A percentile compares a stretch with the other conserved stretches of the same genome.
These are phyloP conservation scores for Drosophila tanythrix DNA, from an alignment of 2,888 invertebrate genomes.

Conservation along the genomic window DNA sequence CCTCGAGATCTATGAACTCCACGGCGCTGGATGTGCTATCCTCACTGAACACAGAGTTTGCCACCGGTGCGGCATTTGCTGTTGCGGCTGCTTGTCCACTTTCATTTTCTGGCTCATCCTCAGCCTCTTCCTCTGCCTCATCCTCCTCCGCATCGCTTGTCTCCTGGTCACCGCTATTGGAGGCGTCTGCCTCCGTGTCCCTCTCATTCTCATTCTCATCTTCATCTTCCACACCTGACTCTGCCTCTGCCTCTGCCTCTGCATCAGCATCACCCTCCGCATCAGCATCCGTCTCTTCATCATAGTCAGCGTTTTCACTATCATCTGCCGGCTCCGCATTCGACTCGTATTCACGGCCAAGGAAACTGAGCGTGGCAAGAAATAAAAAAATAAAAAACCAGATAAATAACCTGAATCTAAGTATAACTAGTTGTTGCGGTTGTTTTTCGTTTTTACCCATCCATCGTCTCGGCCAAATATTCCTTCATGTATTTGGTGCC, in stretches of 20 bases:
- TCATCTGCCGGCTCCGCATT: conserved; percentile 70
- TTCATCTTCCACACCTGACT: conserved; percentile 48
- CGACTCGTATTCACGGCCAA: conserved; percentile 82
- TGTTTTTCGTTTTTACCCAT: conserved; percentile 77
- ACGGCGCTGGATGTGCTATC: conserved; percentile 62
- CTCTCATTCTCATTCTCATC: conserved; percentile 16
- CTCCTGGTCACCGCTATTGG: conserved; percentile 79
- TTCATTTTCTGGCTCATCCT: conserved; percentile 55
- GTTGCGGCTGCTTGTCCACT: conserved; percentile 28
- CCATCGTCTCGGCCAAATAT: conserved; percentile 82
- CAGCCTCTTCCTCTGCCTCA: conserved; percentile 77
- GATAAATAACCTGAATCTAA: conserved; percentile 38
- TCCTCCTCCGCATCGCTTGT: conserved; percentile 81
- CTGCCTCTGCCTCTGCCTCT: conserved; percentile 84
- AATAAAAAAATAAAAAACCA: conserved; percentile 9
- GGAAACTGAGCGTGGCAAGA: conserved; percentile 67
- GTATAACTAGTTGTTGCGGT: conserved; percentile 12
- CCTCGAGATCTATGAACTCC: conserved; percentile 82
- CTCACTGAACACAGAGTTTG: conserved; percentile 52
- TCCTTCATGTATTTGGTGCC: conserved; percentile 83
- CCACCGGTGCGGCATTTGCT: conserved; percentile 38
- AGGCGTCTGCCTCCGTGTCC: conserved; percentile 21
- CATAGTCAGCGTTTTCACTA: conserved; percentile 85
- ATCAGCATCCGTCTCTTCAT: conserved; percentile 83
- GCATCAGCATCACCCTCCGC: conserved; percentile 85